Conservation (phyloP, 1,140 invertebrate species). For the Diplogasteroides magnus region DNA sequence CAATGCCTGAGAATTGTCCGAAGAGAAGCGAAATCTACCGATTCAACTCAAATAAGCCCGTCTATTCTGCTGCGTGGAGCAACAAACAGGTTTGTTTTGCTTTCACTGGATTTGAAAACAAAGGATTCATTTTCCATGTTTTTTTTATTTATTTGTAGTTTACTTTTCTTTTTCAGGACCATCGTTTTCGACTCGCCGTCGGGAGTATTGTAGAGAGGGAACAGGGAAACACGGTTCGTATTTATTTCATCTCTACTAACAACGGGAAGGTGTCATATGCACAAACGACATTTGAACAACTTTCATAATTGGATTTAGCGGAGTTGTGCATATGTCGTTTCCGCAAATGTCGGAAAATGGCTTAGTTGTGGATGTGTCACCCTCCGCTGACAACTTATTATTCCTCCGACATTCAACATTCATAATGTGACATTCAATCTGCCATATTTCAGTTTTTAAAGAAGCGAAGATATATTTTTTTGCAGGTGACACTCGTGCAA, state of each 20-base stretch:
- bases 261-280: no score
- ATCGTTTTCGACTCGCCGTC: constrained; percentile 87
- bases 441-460: neutral
- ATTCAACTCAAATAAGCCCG: neutral
- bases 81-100: no score
- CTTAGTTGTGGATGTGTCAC: no score
- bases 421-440: neutral
- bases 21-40: neutral
- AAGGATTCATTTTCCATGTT: no score
- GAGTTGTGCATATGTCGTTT: no score
- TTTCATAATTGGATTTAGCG: no score
- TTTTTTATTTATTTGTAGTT: no score
- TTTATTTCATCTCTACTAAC: neutral
- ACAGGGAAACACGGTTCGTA: constrained; percentile 5
- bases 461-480: constrained; percentile 81
- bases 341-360: no score
- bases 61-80: constrained; percentile 78
- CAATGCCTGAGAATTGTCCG: neutral
- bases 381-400: neutral
- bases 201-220: constrained; percentile 73
- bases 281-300: no score
- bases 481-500: constrained; percentile 81
- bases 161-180: no score
- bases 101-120: no score
- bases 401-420: neutral